These are phyloP conservation scores for Callithrix jacchus DNA, from an alignment of 2,113 vertebrate species.

Conservation along the genomic window DNA sequence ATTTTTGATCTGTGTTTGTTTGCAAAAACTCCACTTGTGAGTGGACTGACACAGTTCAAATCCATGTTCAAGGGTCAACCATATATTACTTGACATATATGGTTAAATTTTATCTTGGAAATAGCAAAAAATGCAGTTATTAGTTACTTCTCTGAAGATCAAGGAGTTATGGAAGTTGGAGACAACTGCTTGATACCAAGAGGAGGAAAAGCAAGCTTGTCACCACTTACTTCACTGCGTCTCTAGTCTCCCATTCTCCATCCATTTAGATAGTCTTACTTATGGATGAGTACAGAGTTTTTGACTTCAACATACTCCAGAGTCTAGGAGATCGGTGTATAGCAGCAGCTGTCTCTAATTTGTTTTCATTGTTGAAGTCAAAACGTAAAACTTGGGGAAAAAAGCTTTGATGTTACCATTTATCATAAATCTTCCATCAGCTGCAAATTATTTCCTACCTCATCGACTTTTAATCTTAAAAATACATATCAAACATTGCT, in stretches of 20 bases:
- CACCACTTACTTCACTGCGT: background rate
- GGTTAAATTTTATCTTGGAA: slow-evolving; percentile 19
- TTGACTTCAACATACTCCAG: background rate
- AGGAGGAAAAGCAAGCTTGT: background rate
- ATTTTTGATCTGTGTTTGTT: background rate
- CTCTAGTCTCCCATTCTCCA: background rate
- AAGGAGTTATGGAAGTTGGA: background rate
- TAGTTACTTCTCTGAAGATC: background rate
- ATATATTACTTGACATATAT: background rate
- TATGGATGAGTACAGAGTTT: background rate
- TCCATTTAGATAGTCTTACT: background rate
- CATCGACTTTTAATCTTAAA: background rate
- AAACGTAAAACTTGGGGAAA: background rate
- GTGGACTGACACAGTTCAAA: background rate
- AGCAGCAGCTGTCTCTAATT: background rate
- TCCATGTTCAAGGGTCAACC: background rate
- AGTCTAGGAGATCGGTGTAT: background rate
- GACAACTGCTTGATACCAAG: background rate
- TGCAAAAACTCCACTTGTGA: background rate
- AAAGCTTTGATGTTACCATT: background rate
- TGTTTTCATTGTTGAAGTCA: background rate
- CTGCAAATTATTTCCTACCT: background rate
- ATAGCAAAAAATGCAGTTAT: background rate
- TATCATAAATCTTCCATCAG: background rate
- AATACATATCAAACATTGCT: background rate